Base-by-base conservation (phyloP, 2,888 invertebrate genomes). In the Caenorhabditis japonica region DNA sequence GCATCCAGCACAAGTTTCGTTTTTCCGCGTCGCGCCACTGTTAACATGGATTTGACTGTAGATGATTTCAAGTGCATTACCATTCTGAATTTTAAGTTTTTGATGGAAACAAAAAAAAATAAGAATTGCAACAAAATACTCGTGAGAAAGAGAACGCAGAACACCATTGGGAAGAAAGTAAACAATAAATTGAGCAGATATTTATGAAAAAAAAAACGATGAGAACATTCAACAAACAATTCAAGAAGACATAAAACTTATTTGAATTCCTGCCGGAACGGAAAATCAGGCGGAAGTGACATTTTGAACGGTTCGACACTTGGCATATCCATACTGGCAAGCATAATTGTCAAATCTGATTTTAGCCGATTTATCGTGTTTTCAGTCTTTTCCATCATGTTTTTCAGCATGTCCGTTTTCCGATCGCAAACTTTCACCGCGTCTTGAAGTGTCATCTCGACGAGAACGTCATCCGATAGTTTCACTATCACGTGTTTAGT, bases 401-500 rank as follows among this genome's bases (percentile, higher is more conserved):
- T 55, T 30, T 49, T 43, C 23, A 52, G 34, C 34, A 69, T 62
- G 23, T 74, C 66, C 23, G 71, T 69, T 25, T 70, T 71, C 7
- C 44, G 36, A 53, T 79, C 73, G 13, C 73, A 52, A 8, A 71
- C 66, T 33, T 49, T 44, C 13, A 64, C 52, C 0, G 79, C 79
- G 10, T 77, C 49, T 19, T 71, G 38, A 3, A 77, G 33, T 10
- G 62, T 53, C 52, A 80, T 39, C 38, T 80, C 71, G 1, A 64
- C 71, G 38, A 64, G 62, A 10, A 69, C 38, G 13, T 77, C 76
- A 30, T 76, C 79, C 7, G 44, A 13, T 43, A 77, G 34, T 27
- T 72, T 74, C n/a, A 80, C 77, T 7, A 76, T 58, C 4, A 80
- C 62, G 47, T 60, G 70, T 23, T 66, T 61, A 17, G 71, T 69